Evolutionary conservation across 2,888 invertebrate genomes (phyloP).

Genomic region (Rhagonycha lutea): DNA sequence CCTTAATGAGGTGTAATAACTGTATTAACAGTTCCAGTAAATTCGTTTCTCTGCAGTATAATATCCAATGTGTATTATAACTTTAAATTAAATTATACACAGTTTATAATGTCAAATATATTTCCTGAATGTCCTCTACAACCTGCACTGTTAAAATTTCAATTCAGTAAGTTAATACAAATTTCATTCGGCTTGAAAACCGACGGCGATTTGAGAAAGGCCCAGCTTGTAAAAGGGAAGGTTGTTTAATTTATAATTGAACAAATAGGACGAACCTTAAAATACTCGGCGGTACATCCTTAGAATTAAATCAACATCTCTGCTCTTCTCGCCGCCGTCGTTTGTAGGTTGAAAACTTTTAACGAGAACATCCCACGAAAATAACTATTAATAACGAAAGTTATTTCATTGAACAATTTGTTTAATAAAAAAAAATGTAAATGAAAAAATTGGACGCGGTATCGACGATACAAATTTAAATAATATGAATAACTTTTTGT

Average conservation of each 20-base stretch:
- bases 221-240: not conserved
- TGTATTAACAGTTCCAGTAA: no score
- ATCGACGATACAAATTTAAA: not conserved
- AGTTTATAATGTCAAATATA: no score
- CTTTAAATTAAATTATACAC: no score
- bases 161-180: no score
- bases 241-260: constrained; percentile 13
- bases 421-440: not conserved
- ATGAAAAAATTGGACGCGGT: not conserved
- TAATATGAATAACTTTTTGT: not conserved
- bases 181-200: not conserved
- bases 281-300: constrained; percentile 16
- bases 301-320: constrained; percentile 6
- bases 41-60: no score
- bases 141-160: no score
- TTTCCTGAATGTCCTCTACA: no score
- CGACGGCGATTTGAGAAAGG: not conserved
- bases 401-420: not conserved
- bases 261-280: constrained; percentile 8
- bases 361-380: constrained; percentile 19
- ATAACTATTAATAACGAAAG: constrained; percentile 11
- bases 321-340: not conserved
- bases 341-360: constrained; percentile 15
- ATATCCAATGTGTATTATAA: no score
- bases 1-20: no score